phyloP scores from a whole-genome alignment of 2,888 invertebrate genomes.

The Himalopsyche anomala region DNA sequence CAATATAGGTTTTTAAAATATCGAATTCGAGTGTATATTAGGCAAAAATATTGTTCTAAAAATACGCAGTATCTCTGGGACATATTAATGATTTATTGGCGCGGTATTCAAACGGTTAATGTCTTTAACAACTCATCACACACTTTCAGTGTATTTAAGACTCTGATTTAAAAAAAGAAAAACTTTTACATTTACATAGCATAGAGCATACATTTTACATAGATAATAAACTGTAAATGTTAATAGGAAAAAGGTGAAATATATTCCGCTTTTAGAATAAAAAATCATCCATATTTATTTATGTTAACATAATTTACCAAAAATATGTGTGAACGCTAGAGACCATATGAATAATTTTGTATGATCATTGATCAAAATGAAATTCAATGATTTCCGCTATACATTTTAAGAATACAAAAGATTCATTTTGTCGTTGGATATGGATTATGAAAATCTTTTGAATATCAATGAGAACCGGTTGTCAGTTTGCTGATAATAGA shows the following conservation, averaged over 20 bases:
- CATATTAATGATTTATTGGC: too few relatives aligned
- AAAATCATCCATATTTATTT: constrained; percentile 12
- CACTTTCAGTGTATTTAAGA: too few relatives aligned
- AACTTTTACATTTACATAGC: too few relatives aligned
- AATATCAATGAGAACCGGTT: constrained; percentile 38
- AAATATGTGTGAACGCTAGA: background rate
- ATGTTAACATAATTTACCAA: constrained; percentile 14
- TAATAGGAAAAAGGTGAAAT: constrained; percentile 32
- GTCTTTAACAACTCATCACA: too few relatives aligned
- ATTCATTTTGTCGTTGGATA: background rate
- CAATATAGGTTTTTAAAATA: too few relatives aligned
- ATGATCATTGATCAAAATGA: constrained; percentile 21
- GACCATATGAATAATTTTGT: background rate
- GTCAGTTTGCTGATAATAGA: background rate
- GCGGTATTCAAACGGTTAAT: too few relatives aligned
- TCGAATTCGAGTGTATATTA: too few relatives aligned
- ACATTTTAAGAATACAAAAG: constrained; percentile 23
- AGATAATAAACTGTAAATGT: background rate
- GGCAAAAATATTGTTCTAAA: too few relatives aligned
- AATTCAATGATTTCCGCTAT: constrained; percentile 13
- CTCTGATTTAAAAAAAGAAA: background rate
- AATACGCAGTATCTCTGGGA: too few relatives aligned
- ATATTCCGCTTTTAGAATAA: background rate
- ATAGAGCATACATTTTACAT: background rate
- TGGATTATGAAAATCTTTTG: constrained; percentile 10